These are phyloP conservation scores for Eleginops maclovinus DNA, from an alignment of 2,113 vertebrate genomes.

Conservation along the genomic window DNA sequence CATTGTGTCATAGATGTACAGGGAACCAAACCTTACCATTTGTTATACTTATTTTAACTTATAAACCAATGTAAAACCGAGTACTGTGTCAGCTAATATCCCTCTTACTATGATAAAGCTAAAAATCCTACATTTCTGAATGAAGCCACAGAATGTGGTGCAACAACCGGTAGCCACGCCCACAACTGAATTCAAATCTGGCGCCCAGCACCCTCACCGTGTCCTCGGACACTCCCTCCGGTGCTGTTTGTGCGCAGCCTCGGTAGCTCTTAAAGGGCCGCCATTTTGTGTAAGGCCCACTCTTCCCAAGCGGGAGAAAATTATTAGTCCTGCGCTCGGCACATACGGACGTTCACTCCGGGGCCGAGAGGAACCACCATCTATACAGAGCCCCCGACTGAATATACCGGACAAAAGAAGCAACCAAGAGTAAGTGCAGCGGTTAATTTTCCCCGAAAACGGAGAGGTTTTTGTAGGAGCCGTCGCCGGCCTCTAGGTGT, in stretches of 20 bases:
- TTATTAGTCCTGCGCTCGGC: slow-evolving; percentile 76
- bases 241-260: slow-evolving; percentile 82
- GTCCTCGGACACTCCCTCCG: slow-evolving; percentile 33
- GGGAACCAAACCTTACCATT: too few relatives aligned
- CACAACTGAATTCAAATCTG: slow-evolving; percentile 75
- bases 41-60: too few relatives aligned
- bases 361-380: slow-evolving; percentile 34
- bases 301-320: slow-evolving; percentile 87
- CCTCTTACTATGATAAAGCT: too few relatives aligned
- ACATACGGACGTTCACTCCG: slow-evolving; percentile 50
- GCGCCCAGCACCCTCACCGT: slow-evolving; percentile 54
- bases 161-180: slow-evolving; percentile 49
- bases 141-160: too few relatives aligned
- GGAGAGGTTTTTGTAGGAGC: slow-evolving; percentile 94
- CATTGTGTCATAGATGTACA: too few relatives aligned
- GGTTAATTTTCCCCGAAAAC: slow-evolving; percentile 69
- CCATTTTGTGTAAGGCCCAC: slow-evolving; percentile 93
- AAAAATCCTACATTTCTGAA: too few relatives aligned
- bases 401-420: slow-evolving; percentile 67
- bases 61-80: too few relatives aligned
- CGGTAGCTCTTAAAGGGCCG: slow-evolving; percentile 78
- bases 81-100: too few relatives aligned
- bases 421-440: slow-evolving; percentile 81
- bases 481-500: slow-evolving; percentile 98
- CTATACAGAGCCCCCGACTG: slow-evolving; percentile 26